Evolutionary conservation across 2,888 invertebrate species (phyloP), one percentile per base, ranked within the genome.

Genomic region (Tetanocera ferruginea): DNA sequence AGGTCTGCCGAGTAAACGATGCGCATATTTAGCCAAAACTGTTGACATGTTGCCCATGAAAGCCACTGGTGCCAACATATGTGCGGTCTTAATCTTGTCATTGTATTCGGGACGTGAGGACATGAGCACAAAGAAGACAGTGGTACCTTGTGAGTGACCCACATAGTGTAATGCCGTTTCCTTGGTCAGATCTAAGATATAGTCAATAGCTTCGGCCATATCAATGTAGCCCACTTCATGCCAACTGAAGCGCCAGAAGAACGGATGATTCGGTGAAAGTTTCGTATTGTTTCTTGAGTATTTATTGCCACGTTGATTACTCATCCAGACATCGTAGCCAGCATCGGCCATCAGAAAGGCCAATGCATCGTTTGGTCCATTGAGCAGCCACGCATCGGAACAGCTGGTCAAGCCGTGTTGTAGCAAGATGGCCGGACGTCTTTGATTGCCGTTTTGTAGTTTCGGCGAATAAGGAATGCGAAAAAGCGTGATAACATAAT

Each of bases 151-250:
- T 2, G 85, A 85, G 72, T 85, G 83, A 0, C 83, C 83, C 28
- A 82, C 79, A 67, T 83, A 85, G 51, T 84, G 83, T 0, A 84
- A 9, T 1, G 79, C 52, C 6, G 76, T 11, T 6, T 79, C 72
- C 52, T 79, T 80, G 0, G 80, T 84, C 0, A 34, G 9, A 5
- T 71, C 34, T 0, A 83, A 73, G 11, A 83, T 78, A 60, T 81
- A 82, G 74, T 85, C 84, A 28, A 85, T 84, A 83, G 86, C 85
- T 9, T 86, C 82, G 0, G 88, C 82, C 17, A 88, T 67, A 76
- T 88, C 89, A 86, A 94, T 93, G 62, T 93, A 88, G 0, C 94
- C 96, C 91, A 97, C 95, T 89, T 98, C 96, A 85, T 97, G 95
- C 91, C 95, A 98, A 82, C 96, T 96, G 51, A 83, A 84, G 19